Evolutionary conservation across 2,888 invertebrate genomes (phyloP).

Genomic region (Sycophila texana): DNA sequence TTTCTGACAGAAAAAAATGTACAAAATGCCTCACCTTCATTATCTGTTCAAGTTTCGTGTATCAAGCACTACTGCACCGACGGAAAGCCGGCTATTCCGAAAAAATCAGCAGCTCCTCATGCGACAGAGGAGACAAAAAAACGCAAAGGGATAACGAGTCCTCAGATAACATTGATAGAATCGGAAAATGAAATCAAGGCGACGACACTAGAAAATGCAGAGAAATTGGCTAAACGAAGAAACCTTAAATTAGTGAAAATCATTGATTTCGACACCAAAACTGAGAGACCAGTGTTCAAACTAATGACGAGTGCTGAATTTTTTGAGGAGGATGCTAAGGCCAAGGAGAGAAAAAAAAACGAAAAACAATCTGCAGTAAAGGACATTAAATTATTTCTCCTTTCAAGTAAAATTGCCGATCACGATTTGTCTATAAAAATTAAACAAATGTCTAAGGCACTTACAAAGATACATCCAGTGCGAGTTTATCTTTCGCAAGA

Average conservation of each 20-base stretch:
- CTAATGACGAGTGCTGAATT: conserved; percentile 79
- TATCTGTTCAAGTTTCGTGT: neutral
- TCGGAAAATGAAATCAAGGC: conserved; percentile 79
- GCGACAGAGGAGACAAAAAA: conserved; percentile 60
- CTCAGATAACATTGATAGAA: conserved; percentile 81
- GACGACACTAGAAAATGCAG: conserved; percentile 82
- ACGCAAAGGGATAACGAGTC: conserved; percentile 65
- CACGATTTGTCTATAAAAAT: conserved; percentile 72
- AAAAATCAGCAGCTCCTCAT: conserved; percentile 10
- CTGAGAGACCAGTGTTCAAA: conserved; percentile 83
- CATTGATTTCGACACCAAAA: conserved; percentile 82
- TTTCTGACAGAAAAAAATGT: conserved; percentile 19
- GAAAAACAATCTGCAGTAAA: conserved; percentile 57
- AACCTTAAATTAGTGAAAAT: conserved; percentile 84
- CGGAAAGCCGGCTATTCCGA: neutral
- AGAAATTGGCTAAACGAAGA: conserved; percentile 82
- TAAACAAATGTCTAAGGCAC: conserved; percentile 68
- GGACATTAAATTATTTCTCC: conserved; percentile 65
- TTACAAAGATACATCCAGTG: conserved; percentile 69
- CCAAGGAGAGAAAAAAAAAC: conserved; percentile 57
- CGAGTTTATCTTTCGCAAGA: conserved; percentile 65
- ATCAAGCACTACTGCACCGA: neutral
- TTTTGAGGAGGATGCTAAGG: conserved; percentile 78
- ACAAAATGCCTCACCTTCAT: conserved; percentile 5
- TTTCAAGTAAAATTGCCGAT: conserved; percentile 69